These are phyloP conservation scores for Amphiprion percula DNA, from an alignment of 2,113 vertebrate genomes.

Conservation along the genomic window DNA sequence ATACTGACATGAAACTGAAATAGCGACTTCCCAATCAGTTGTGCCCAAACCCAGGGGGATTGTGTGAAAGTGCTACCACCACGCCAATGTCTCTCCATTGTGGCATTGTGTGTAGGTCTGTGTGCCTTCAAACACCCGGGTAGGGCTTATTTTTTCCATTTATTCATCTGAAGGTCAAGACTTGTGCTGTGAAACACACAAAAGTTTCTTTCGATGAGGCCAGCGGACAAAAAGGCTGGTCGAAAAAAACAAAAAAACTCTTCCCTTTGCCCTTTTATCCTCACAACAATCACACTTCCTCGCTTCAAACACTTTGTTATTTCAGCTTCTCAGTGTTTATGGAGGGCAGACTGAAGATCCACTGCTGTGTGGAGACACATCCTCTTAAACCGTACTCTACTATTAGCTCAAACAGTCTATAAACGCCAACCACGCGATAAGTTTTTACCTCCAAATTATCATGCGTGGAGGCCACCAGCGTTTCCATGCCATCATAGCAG, in stretches of 20 bases:
- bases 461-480: conserved; percentile 34
- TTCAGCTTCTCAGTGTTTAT: conserved; percentile 78
- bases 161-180: conserved; percentile 67
- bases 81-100: conserved; percentile 45
- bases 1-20: conserved; percentile 63
- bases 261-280: conserved; percentile 54
- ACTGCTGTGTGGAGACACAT: conserved; percentile 32
- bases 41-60: conserved; percentile 36
- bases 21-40: conserved; percentile 38
- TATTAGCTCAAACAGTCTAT: conserved; percentile 39
- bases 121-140: conserved; percentile 24
- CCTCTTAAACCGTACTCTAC: conserved; percentile 43
- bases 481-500: conserved; percentile 70
- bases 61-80: conserved; percentile 64
- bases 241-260: not conserved
- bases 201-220: conserved; percentile 32
- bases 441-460: conserved; percentile 26
- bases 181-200: conserved; percentile 36
- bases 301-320: conserved; percentile 76
- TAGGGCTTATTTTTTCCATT: conserved; percentile 45
- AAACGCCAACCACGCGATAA: conserved; percentile 32
- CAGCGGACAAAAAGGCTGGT: conserved; percentile 22
- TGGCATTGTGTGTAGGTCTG: conserved; percentile 55
- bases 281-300: conserved; percentile 78
- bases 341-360: conserved; percentile 30